These are phyloP conservation scores for Lasioglossum calceatum DNA, from an alignment of 2,888 invertebrate species.

Conservation along the genomic window DNA sequence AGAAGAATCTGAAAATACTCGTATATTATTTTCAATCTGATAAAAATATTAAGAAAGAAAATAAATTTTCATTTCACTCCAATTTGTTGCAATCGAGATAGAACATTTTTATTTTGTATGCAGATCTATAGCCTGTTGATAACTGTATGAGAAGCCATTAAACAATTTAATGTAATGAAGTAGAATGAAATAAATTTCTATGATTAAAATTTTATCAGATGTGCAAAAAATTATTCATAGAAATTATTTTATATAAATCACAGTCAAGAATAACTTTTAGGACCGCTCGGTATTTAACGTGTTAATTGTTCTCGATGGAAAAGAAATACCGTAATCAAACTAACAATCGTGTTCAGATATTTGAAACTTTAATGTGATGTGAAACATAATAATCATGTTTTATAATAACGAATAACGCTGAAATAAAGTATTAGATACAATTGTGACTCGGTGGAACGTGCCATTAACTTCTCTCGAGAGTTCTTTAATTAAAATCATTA, in stretches of 20 bases:
- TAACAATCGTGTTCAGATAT: not conserved
- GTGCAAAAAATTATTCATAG: not conserved
- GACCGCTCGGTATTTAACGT: not conserved
- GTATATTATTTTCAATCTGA: too few relatives aligned
- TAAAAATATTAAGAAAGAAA: too few relatives aligned
- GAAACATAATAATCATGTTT: not conserved
- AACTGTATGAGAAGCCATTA: too few relatives aligned
- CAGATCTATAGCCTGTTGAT: too few relatives aligned
- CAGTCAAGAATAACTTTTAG: not conserved
- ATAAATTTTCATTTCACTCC: too few relatives aligned
- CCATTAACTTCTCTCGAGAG: slow-evolving; percentile 15
- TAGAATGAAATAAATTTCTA: too few relatives aligned
- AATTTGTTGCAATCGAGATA: too few relatives aligned
- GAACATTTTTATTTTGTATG: too few relatives aligned
- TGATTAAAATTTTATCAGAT: too few relatives aligned
- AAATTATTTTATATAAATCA: not conserved
- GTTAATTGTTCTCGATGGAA: not conserved
- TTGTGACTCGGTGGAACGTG: not conserved
- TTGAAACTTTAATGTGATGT: not conserved
- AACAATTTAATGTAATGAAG: too few relatives aligned
- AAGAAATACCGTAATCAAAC: not conserved
- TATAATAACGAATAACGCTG: not conserved
- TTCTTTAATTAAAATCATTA: slow-evolving; percentile 48
- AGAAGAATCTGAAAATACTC: too few relatives aligned
- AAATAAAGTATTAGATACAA: not conserved